Evolutionary conservation across 2,797 vertebrate species (phyloP).

Genomic region (Bradypodion pumilum): DNA sequence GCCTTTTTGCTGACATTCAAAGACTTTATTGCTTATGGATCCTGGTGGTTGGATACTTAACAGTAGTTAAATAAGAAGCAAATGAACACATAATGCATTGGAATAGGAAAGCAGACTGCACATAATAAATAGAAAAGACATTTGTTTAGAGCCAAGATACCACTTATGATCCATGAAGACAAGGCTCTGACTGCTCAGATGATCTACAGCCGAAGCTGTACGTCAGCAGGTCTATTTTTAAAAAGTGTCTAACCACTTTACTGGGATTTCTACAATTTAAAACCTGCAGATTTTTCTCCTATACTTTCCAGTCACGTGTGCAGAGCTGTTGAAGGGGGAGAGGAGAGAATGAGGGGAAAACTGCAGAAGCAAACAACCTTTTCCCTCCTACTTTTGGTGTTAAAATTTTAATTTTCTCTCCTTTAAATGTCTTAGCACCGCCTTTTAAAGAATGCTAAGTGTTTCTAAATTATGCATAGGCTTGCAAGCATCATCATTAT

Average conservation of each 20-base stretch:
- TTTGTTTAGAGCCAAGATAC: conserved; percentile 45
- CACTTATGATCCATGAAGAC: conserved; percentile 38
- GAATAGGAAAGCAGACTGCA: conserved; percentile 33
- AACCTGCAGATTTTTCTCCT: not conserved
- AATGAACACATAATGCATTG: not conserved
- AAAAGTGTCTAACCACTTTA: not conserved
- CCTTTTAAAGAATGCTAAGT: conserved; percentile 65
- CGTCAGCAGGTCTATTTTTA: conserved; percentile 41
- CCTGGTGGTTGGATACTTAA: conserved; percentile 29
- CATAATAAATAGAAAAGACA: conserved; percentile 30
- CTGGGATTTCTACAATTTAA: not conserved
- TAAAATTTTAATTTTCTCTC: conserved; percentile 66
- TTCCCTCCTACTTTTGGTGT: conserved; percentile 55
- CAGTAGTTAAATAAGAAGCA: conserved; percentile 40
- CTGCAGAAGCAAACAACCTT: conserved; percentile 39
- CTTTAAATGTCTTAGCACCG: conserved; percentile 49
- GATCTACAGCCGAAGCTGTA: conserved; percentile 29
- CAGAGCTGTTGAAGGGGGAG: not conserved
- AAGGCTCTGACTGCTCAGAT: conserved; percentile 48
- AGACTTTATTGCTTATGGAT: conserved; percentile 7
- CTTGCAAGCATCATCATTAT: conserved; percentile 49
- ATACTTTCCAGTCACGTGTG: not conserved
- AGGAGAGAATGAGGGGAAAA: conserved; percentile 39
- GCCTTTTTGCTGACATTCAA: not conserved
- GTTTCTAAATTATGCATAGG: conserved; percentile 68